Base-by-base conservation (phyloP, 2,113 vertebrate species). In the Craseonycteris thonglongyai region DNA sequence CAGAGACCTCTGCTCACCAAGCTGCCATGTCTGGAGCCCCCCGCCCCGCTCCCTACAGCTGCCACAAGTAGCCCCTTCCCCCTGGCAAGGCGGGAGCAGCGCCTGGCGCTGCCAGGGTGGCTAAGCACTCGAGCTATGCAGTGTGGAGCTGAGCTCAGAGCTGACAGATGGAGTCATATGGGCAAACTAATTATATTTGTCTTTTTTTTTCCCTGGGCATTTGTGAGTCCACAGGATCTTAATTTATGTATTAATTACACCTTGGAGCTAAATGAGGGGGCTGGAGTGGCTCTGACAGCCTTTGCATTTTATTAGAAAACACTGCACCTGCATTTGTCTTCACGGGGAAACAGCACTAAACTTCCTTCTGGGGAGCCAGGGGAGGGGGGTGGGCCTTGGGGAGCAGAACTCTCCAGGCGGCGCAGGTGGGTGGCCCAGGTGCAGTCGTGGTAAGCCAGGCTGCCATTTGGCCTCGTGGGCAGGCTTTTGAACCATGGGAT, bases 181-280 rank as follows among this genome's bases (percentile, higher is more conserved):
- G 96, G 97, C 94, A 98, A 98, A 98, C 97, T 98, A 98, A 98
- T 98, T 98, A 98, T 97, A 98, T 98, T 98, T 98, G 98, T 97
- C 91, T 97, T 90, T 98, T 96, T 84, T 88, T 95, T 93, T 90
- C 96, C 69, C 95, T 96, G 97, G 97, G 95, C 96, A 97, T 98
- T 98, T 98, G 97, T 96, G 97, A 98, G 89, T 98, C 97, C 98
- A 94, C 86, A 95, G 97, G 97, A 89, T 0, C 97, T 97, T 98
- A 97, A 98, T 98, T 98, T 98, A 98, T 98, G 96, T 97, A 98
- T 98, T 98, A 98, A 98, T 98, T 98, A 98, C 96, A 98, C 96
- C 95, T 98, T 95, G 96, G 97, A 98, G 96, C 96, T 90, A 96
- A 97, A 97, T 71, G 96, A 98, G 97, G 97, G 98, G 96, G 97